These are phyloP conservation scores for Cecidostiba fungosa DNA, from an alignment of 2,888 invertebrate genomes.

Conservation along the genomic window DNA sequence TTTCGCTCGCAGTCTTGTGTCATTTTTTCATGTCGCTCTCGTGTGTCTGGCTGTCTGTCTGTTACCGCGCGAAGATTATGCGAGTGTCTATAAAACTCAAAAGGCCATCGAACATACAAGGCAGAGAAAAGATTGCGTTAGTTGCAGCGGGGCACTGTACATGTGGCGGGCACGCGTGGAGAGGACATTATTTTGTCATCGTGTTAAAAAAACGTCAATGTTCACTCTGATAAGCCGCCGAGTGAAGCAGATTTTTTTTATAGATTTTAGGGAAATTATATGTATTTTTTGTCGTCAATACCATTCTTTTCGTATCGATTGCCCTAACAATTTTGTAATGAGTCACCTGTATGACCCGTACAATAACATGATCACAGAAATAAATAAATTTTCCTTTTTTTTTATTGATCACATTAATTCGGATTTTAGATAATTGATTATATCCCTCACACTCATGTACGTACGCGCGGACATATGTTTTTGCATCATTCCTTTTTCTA, in stretches of 20 bases:
- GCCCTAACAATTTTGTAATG: no score
- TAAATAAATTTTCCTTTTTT: no score
- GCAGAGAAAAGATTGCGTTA: background rate
- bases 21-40: constrained; percentile 5
- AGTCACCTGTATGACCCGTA: no score
- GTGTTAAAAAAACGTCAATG: background rate
- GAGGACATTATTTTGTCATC: background rate
- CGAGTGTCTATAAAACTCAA: background rate
- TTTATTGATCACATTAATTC: no score
- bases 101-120: background rate
- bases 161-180: constrained; percentile 26
- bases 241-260: background rate
- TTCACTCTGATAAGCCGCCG: background rate
- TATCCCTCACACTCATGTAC: no score
- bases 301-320: no score
- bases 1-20: background rate
- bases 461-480: no score
- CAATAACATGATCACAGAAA: no score
- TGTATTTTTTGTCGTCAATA: no score
- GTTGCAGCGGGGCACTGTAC: background rate
- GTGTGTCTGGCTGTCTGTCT: background rate
- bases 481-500: no score
- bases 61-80: constrained; percentile 5
- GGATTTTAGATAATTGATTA: no score
- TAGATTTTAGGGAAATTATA: background rate